Evolutionary conservation across 1,140 invertebrate genomes (phyloP).

Genomic region (Eueides isabella): DNA sequence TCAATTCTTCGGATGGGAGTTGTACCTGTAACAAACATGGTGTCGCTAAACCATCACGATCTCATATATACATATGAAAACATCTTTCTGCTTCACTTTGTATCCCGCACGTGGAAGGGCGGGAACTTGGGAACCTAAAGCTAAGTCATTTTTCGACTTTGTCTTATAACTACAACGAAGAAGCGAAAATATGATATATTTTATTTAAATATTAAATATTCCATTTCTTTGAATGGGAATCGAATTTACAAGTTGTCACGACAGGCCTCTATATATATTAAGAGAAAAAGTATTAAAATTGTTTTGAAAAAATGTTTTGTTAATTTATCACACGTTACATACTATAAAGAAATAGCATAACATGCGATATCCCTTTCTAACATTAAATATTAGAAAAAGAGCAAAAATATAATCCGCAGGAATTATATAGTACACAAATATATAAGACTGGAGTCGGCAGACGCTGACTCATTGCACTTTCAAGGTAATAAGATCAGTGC

Average conservation of each 20-base stretch:
- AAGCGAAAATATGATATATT: too few species aligned
- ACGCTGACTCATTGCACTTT: slow-evolving; percentile 43
- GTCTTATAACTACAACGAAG: too few species aligned
- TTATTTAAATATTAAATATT: too few species aligned
- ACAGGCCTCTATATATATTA: neutral
- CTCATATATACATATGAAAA: too few species aligned
- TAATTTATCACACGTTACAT: neutral
- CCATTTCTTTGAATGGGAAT: too few species aligned
- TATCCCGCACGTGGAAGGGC: neutral
- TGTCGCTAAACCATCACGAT: too few species aligned
- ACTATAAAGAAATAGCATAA: neutral
- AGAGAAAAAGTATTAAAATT: neutral
- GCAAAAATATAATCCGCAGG: slow-evolving; percentile 17
- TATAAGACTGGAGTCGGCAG: slow-evolving; percentile 36
- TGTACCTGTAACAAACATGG: too few species aligned
- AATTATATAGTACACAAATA: slow-evolving; percentile 24
- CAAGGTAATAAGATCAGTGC: slow-evolving; percentile 30
- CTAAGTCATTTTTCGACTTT: too few species aligned
- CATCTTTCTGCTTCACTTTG: too few species aligned
- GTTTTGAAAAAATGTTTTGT: neutral
- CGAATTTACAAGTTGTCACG: neutral
- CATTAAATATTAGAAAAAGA: slow-evolving; percentile 3
- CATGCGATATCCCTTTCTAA: neutral
- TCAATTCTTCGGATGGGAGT: too few species aligned
- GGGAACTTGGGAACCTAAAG: too few species aligned